Percentiles rank a stretch among this genome's conserved stretches.
Evolutionary conservation across 2,888 invertebrate genomes (phyloP).

Genomic region (Synanthedon andrenaeformis): DNA sequence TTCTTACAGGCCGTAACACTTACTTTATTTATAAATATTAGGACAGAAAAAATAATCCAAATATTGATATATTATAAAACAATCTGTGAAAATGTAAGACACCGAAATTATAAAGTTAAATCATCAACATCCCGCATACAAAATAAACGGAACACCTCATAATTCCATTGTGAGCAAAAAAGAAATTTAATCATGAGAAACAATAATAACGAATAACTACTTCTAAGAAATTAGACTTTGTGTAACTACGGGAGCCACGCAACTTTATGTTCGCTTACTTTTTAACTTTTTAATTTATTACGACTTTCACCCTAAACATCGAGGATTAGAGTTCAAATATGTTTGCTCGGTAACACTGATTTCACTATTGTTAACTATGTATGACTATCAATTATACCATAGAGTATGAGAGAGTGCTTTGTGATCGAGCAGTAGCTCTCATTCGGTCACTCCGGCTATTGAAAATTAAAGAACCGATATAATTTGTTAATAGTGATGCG

Average conservation of each 20-base stretch:
- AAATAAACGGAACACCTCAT: conserved; percentile 31
- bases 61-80: too few relatives aligned
- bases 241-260: conserved; percentile 69
- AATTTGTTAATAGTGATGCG: conserved; percentile 55
- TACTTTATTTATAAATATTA: too few relatives aligned
- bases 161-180: conserved; percentile 60
- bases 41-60: too few relatives aligned
- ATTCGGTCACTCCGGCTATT: conserved; percentile 55
- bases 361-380: conserved; percentile 64
- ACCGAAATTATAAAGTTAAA: too few relatives aligned
- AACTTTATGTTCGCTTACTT: conserved; percentile 53
- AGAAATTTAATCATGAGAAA: conserved; percentile 71
- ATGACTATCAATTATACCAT: conserved; percentile 68
- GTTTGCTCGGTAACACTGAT: conserved; percentile 24
- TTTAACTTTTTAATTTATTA: conserved; percentile 31
- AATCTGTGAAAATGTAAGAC: too few relatives aligned
- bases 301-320: background rate
- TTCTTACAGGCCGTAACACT: too few relatives aligned
- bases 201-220: conserved; percentile 66
- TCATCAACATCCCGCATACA: background rate
- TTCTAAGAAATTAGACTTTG: conserved; percentile 63
- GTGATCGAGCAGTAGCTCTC: conserved; percentile 66
- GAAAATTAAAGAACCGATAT: conserved; percentile 70
- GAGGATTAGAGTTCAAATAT: background rate
- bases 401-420: conserved; percentile 60